These are phyloP conservation scores for Chorisops tibialis DNA, from an alignment of 2,888 invertebrate species.

Conservation along the genomic window DNA sequence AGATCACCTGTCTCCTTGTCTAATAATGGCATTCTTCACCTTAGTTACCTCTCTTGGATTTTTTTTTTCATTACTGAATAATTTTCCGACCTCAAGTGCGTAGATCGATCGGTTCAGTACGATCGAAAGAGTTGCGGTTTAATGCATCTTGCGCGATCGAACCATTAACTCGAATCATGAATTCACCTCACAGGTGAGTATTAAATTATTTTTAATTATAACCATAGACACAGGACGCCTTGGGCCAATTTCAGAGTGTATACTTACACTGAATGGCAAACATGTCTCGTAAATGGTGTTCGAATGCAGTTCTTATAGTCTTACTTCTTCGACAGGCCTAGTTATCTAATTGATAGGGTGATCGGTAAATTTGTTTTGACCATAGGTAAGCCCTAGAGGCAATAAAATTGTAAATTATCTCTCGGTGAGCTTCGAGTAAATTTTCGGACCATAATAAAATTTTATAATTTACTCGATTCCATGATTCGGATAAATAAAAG, in stretches of 20 bases:
- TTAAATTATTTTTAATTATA: slow-evolving; percentile 25
- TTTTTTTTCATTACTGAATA: slow-evolving; percentile 7
- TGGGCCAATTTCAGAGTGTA: slow-evolving; percentile 6
- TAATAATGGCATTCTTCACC: slow-evolving; percentile 15
- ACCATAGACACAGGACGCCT: slow-evolving; percentile 17
- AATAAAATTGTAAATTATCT: too few relatives aligned
- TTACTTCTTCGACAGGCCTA: too few relatives aligned
- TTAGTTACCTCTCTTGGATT: neutral
- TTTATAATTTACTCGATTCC: too few relatives aligned
- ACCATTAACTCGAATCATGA: neutral
- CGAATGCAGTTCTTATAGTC: too few relatives aligned
- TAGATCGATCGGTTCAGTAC: neutral
- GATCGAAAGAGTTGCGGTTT: slow-evolving; percentile 7
- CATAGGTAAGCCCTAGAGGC: too few relatives aligned
- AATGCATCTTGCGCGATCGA: slow-evolving; percentile 11
- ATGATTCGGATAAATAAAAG: too few relatives aligned
- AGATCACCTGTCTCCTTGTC: slow-evolving; percentile 1
- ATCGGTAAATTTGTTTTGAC: too few relatives aligned
- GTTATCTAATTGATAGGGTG: too few relatives aligned
- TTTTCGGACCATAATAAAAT: too few relatives aligned
- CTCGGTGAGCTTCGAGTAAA: too few relatives aligned
- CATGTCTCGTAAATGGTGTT: too few relatives aligned
- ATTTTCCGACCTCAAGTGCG: slow-evolving; percentile 5
- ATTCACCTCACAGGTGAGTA: slow-evolving; percentile 25
- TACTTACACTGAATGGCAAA: too few relatives aligned